Evolutionary conservation across 2,888 invertebrate species (phyloP).

Genomic region (Cactoblastis cactorum): DNA sequence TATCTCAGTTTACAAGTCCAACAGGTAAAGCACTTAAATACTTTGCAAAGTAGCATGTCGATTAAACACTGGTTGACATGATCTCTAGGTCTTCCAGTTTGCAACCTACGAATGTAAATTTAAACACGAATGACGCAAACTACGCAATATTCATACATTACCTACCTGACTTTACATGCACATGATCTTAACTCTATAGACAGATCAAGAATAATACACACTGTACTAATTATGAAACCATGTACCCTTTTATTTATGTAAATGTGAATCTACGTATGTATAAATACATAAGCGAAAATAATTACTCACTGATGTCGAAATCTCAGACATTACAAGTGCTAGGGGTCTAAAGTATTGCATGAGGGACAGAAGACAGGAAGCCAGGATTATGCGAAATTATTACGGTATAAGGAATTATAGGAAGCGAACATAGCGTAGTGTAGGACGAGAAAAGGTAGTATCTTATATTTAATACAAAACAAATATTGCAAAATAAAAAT

Average conservation of each 20-base stretch:
- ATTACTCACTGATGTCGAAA: no score
- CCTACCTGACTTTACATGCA: background rate
- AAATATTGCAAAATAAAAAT: no score
- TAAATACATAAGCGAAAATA: no score
- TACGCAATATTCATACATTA: background rate
- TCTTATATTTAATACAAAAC: no score
- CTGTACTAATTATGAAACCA: background rate
- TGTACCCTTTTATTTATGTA: background rate
- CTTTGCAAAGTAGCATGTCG: background rate
- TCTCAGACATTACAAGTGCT: no score
- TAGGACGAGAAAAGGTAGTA: no score
- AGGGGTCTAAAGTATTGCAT: no score
- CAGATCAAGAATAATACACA: background rate
- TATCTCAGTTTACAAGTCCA: no score
- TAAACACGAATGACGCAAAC: background rate
- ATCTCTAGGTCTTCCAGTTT: slow-evolving; percentile 7
- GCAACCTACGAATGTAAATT: slow-evolving; percentile 3
- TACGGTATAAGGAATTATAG: no score
- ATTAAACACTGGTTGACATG: background rate
- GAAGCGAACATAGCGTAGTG: no score
- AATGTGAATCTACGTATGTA: background rate
- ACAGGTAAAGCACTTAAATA: background rate
- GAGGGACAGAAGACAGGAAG: no score
- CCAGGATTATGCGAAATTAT: no score
- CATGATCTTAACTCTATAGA: background rate